phyloP scores from a whole-genome alignment of 2,113 vertebrate genomes.

The Heterotilapia buettikoferi region DNA sequence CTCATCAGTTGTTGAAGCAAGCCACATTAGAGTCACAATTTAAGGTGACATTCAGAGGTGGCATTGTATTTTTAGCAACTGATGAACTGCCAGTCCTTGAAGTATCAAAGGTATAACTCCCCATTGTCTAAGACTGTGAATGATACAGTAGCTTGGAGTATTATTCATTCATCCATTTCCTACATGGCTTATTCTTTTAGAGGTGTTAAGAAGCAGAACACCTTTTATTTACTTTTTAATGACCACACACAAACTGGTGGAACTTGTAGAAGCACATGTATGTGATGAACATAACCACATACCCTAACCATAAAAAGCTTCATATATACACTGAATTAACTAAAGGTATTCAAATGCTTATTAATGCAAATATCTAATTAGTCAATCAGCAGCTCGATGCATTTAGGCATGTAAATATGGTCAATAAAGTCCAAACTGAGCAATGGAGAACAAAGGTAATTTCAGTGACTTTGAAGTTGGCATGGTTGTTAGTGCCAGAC shows the following conservation, averaged over 20 bases:
- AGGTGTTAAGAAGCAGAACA: neutral
- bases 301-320: neutral
- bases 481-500: neutral
- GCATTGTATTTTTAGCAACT: conserved; percentile 2
- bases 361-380: neutral
- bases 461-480: neutral
- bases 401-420: neutral
- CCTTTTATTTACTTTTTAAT: neutral
- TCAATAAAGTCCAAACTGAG: neutral
- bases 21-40: neutral
- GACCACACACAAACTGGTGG: neutral
- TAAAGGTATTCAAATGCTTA: neutral
- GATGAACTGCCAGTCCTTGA: conserved; percentile 15
- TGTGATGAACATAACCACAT: neutral
- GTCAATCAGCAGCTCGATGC: neutral
- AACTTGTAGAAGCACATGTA: neutral
- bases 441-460: neutral
- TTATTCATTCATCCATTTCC: neutral
- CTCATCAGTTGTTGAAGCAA: conserved; percentile 3
- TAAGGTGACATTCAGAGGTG: conserved; percentile 14
- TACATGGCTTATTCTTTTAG: neutral
- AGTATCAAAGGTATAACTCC: neutral
- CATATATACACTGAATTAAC: neutral
- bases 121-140: neutral
- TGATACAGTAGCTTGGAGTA: neutral